A percentile compares a stretch with the other conserved stretches of the same genome.
Evolutionary conservation across 2,113 vertebrate species (phyloP).

Genomic region (Spermophilus dauricus): DNA sequence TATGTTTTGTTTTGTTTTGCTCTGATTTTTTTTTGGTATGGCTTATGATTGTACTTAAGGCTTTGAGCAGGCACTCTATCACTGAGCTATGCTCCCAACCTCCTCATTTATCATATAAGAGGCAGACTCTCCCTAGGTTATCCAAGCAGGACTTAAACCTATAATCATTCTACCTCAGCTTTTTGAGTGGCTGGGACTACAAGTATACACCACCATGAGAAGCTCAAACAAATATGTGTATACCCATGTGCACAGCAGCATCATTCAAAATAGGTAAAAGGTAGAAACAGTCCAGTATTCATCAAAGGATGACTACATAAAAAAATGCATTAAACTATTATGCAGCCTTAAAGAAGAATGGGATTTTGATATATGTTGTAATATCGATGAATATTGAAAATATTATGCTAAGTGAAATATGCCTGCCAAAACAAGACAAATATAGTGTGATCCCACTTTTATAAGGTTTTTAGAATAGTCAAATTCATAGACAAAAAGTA

Average conservation of each 20-base stretch:
- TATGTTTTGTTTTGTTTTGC: neutral
- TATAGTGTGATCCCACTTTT: neutral
- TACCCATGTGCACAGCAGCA: neutral
- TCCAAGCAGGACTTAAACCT: neutral
- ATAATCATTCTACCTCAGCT: neutral
- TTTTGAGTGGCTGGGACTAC: neutral
- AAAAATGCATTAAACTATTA: neutral
- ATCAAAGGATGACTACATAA: neutral
- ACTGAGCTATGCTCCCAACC: neutral
- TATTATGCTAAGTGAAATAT: neutral
- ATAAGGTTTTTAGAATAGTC: neutral
- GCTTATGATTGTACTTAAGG: no score
- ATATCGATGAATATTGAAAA: neutral
- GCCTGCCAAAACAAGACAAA: neutral
- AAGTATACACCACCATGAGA: no score
- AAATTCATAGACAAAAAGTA: neutral
- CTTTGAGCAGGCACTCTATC: no score
- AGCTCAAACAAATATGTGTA: neutral
- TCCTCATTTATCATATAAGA: neutral
- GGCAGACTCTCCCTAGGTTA: neutral
- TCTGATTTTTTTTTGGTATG: neutral
- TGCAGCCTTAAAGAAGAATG: neutral
- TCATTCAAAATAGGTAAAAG: neutral
- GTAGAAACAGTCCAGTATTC: neutral
- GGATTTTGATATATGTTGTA: neutral